Evolutionary conservation across 2,888 invertebrate species (phyloP), one percentile per base, ranked within the genome.

Genomic region (Yponomeuta sedellus): DNA sequence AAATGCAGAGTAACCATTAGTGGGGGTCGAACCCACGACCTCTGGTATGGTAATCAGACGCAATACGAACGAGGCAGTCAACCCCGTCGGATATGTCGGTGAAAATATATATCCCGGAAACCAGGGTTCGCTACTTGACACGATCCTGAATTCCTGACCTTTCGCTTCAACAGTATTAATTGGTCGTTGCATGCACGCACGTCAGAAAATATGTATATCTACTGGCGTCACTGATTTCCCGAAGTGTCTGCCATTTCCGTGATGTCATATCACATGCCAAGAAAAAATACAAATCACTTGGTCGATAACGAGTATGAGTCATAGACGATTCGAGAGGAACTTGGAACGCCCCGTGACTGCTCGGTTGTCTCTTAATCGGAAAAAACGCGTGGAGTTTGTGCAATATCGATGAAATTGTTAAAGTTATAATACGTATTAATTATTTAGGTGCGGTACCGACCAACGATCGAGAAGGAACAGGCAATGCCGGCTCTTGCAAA

Each of bases 401-500:
- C 44, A 52, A 52, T 52, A 16, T 52, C 44, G 44, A 52, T 52
- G 44, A 52, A 52, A 52, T 52, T 52, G 16, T 52, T 52, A 8
- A 16, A 52, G 44, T 52, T 52, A 16, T 44, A 44, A 44, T 52
- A 52, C 25, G 59, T 75, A 73, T 74, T 74, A 77, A 82, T 83
- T 80, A 84, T 84, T 81, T 77, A 81, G 80, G 77, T 82, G 76
- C 72, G 75, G 59, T 59, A 20, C 20, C 34, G 34, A 61, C 25
- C 34, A 61, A 61, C 25, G 61, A 61, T 61, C 61, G 61, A 61
- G 52, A 22, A 52, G 44, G 28, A 16, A 19, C 28, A 25, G 64
- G 16, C 64, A 56, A 28, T 77, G 87, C 83, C 88, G 83, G 77
- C 77, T 82, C 87, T 83, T 79, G 82, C 85, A 77, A 80, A 81